Conservation (phyloP, 2,113 vertebrate species). For the Syngnathus floridae region DNA sequence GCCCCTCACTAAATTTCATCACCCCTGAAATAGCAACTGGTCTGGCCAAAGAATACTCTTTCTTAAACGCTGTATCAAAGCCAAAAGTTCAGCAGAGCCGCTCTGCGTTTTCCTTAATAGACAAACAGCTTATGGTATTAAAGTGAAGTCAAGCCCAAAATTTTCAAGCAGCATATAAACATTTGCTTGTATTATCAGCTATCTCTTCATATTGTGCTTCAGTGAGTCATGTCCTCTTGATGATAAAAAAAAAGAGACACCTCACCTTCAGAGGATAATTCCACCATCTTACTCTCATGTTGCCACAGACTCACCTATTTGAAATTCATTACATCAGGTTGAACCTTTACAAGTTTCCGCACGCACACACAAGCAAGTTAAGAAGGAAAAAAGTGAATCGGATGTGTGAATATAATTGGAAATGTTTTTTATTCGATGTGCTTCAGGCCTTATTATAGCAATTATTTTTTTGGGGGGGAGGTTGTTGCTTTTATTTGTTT, state of each 20-base stretch:
- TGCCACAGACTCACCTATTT: not conserved
- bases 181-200: not conserved
- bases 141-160: too few species aligned
- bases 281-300: not conserved
- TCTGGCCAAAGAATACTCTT: too few species aligned
- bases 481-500: not conserved
- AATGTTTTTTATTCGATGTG: too few species aligned
- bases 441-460: too few species aligned
- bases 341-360: not conserved
- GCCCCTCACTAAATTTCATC: too few species aligned
- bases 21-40: too few species aligned
- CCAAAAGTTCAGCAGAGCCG: too few species aligned
- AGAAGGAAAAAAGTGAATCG: not conserved
- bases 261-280: not conserved
- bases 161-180: not conserved
- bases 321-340: not conserved
- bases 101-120: too few species aligned
- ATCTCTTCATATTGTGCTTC: not conserved
- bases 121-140: too few species aligned
- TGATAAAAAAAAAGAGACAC: not conserved
- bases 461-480: too few species aligned
- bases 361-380: not conserved
- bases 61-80: too few species aligned
- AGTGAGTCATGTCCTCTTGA: not conserved
- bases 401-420: too few species aligned